These are phyloP conservation scores for Chitala chitala DNA, from an alignment of 2,113 vertebrate species.

Conservation along the genomic window DNA sequence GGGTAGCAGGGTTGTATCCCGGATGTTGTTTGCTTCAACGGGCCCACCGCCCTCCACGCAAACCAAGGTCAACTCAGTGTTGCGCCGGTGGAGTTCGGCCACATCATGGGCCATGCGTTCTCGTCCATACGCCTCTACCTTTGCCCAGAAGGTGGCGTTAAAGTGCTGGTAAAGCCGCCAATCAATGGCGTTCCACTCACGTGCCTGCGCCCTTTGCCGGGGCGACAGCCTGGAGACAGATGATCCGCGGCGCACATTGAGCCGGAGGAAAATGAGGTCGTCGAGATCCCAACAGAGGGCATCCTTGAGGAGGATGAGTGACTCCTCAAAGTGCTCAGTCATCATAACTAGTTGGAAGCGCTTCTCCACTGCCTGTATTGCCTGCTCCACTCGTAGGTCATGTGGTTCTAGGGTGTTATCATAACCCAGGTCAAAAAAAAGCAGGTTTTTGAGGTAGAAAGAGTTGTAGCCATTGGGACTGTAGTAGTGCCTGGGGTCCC, in stretches of 20 bases:
- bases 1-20: slow-evolving; percentile 74
- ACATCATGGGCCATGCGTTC: slow-evolving; percentile 77
- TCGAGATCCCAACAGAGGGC: slow-evolving; percentile 84
- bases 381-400: slow-evolving; percentile 63
- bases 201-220: slow-evolving; percentile 69
- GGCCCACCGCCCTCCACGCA: slow-evolving; percentile 75
- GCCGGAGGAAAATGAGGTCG: slow-evolving; percentile 85
- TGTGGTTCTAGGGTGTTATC: slow-evolving; percentile 69
- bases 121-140: slow-evolving; percentile 72
- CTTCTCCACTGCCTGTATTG: slow-evolving; percentile 65
- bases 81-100: slow-evolving; percentile 64
- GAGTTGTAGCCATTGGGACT: slow-evolving; percentile 74
- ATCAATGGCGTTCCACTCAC: slow-evolving; percentile 79
- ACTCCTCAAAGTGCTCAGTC: slow-evolving; percentile 88
- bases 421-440: slow-evolving; percentile 87
- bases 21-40: slow-evolving; percentile 73
- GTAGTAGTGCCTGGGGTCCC: slow-evolving; percentile 70
- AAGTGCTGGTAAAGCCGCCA: slow-evolving; percentile 84
- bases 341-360: slow-evolving; percentile 83
- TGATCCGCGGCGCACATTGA: slow-evolving; percentile 74
- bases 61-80: slow-evolving; percentile 73
- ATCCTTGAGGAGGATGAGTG: slow-evolving; percentile 84
- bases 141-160: slow-evolving; percentile 82
- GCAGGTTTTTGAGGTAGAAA: slow-evolving; percentile 87
- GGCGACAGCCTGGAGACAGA: slow-evolving; percentile 63